Evolutionary conservation across 2,797 vertebrate species (phyloP).

Genomic region (Leptoclinus maculatus): DNA sequence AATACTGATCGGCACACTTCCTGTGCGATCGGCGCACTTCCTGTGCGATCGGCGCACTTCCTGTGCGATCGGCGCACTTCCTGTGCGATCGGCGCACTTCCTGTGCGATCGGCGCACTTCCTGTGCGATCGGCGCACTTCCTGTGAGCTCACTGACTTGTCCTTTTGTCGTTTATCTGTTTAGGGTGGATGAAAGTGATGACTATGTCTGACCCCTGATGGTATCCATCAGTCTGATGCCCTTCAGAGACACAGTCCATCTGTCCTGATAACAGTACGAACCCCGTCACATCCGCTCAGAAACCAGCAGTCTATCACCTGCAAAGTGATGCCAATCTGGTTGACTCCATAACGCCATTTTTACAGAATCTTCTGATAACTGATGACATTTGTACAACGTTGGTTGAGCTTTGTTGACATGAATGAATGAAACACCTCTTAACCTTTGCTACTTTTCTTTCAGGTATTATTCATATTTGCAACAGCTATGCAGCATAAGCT

Average conservation of each 20-base stretch:
- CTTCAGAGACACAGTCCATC: slow-evolving; percentile 9
- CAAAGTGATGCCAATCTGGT: slow-evolving; percentile 36
- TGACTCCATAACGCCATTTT: slow-evolving; percentile 52
- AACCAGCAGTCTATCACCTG: slow-evolving; percentile 4
- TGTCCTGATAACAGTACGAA: slow-evolving; percentile 50
- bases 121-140: not conserved
- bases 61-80: not conserved
- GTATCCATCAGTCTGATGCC: slow-evolving; percentile 25
- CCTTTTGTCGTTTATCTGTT: not conserved
- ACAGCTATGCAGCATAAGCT: not conserved
- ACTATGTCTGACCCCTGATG: not conserved
- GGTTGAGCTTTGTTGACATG: slow-evolving; percentile 9
- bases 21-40: not conserved
- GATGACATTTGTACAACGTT: slow-evolving; percentile 57
- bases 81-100: too few relatives aligned
- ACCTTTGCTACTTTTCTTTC: slow-evolving; percentile 21
- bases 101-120: not conserved
- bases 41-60: not conserved
- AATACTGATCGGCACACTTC: not conserved
- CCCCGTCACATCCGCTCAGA: not conserved
- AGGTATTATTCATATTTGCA: not conserved
- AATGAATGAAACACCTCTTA: slow-evolving; percentile 11
- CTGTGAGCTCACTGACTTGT: not conserved
- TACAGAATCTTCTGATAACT: slow-evolving; percentile 42
- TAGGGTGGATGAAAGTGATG: not conserved